A percentile compares a stretch with the other conserved stretches of the same genome.
phyloP scores from a whole-genome alignment of 37 sponge, comb jelly and placozoan species.

The Cliona cf. orientalis region DNA sequence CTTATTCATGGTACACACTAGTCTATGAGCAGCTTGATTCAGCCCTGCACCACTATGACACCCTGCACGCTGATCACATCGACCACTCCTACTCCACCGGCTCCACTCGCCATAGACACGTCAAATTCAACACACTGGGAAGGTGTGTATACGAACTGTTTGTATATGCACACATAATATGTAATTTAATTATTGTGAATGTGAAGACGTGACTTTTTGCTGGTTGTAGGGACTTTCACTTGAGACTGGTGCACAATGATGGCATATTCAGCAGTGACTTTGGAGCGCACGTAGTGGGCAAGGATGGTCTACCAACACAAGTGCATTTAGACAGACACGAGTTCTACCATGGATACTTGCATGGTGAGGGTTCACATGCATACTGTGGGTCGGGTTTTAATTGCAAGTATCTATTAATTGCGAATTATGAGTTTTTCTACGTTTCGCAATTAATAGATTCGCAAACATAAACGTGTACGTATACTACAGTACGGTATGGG shows the following conservation, averaged over 20 bases:
- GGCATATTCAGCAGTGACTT: conserved; percentile 32
- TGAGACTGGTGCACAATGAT: conserved; percentile 20
- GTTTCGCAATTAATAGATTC: no score
- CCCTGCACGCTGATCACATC: conserved; percentile 29
- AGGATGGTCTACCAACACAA: background rate
- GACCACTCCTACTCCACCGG: background rate
- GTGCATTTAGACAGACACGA: conserved; percentile 7
- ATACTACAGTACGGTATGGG: no score
- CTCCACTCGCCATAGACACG: background rate
- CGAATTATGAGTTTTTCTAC: no score
- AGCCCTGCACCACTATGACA: conserved; percentile 41
- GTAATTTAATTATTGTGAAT: no score
- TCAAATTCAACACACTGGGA: conserved; percentile 23
- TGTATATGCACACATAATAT: no score
- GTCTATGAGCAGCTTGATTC: conserved; percentile 3
- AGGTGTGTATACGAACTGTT: conserved; percentile 1
- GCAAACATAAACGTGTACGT: no score
- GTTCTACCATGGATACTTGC: conserved; percentile 48
- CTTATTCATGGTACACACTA: no score
- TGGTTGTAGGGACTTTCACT: conserved; percentile 28
- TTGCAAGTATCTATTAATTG: background rate
- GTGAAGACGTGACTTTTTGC: background rate
- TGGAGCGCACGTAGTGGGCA: conserved; percentile 18
- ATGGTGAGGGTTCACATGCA: conserved; percentile 22
- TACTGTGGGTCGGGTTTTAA: background rate